Base-by-base conservation (phyloP, 1,140 invertebrate species). In the Phthorimaea operculella region DNA sequence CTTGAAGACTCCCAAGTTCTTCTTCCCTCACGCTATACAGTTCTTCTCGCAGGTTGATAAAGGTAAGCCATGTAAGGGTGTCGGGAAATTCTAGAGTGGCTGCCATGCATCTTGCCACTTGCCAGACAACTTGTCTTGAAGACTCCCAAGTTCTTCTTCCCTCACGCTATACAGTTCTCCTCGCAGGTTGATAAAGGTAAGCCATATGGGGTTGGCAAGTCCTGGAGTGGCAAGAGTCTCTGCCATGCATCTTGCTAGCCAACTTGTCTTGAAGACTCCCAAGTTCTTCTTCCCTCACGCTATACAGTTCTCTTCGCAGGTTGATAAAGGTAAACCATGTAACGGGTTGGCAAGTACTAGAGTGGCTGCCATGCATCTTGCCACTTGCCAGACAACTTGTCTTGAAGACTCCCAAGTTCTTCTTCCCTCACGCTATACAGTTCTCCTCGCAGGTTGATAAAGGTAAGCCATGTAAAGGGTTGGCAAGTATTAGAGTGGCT, bases 221-320 rank as follows among this genome's bases (percentile, higher is more conserved):
- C 34, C 28, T 36, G n/a, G 47, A 14, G 8, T 28, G 12, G n/a
- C n/a, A n/a, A n/a, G n/a, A n/a, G n/a, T n/a, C 34, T 11, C 11
- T 21, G 14, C n/a, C n/a, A n/a, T n/a, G n/a, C n/a, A n/a, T n/a
- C n/a, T n/a, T n/a, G n/a, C n/a, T n/a, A n/a, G n/a, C n/a, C n/a
- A n/a, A n/a, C n/a, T n/a, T n/a, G n/a, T n/a, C 68, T 65, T 93
- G 18, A 89, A 88, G 62, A 89, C 87, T 12, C 88, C 88, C 4
- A 90, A 90, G 60, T 90, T 88, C 66, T 81, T 91, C 11, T 90
- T 90, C 68, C 89, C 89, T n/a, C 83, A 86, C 55, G 76, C 78
- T 1, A 72, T 87, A 63, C 83, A 86, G 62, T 83, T 85, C 7
- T 87, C 85, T 28, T 57, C 87, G 10, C 77, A 80, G 53, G 77